Evolutionary conservation across 2,113 vertebrate species (phyloP).

Genomic region (Mus spicilegus): DNA sequence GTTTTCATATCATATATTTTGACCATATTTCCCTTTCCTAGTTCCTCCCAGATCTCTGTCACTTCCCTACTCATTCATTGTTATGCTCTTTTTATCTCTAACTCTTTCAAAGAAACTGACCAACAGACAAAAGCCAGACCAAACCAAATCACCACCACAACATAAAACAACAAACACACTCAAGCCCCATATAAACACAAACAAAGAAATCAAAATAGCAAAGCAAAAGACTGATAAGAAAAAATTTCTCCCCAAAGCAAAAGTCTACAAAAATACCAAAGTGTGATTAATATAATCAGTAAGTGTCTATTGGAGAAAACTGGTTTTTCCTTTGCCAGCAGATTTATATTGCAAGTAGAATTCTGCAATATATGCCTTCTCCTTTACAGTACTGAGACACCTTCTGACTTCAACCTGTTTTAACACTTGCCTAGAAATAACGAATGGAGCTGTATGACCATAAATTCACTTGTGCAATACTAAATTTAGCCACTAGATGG

Average conservation of each 20-base stretch:
- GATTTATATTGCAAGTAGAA: neutral
- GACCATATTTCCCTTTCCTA: neutral
- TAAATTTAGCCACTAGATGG: conserved; percentile 85
- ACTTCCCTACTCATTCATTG: neutral
- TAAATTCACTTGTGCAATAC: conserved; percentile 77
- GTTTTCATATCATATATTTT: neutral
- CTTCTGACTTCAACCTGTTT: neutral
- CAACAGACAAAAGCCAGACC: neutral
- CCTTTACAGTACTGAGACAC: neutral
- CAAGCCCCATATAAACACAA: neutral
- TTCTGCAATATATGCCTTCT: neutral
- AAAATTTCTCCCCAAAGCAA: neutral
- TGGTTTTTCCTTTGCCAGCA: neutral
- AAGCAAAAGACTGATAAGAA: neutral
- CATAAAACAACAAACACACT: neutral
- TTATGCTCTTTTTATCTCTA: neutral
- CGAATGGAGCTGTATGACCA: neutral
- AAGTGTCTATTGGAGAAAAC: neutral
- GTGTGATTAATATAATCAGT: neutral
- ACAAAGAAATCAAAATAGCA: neutral
- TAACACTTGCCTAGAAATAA: conserved; percentile 7
- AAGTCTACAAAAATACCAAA: neutral
- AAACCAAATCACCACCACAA: neutral
- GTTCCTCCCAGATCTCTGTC: neutral
- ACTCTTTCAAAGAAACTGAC: neutral